These are phyloP conservation scores for Formicarius rufipectus DNA, from an alignment of 2,113 vertebrate species.

Conservation along the genomic window DNA sequence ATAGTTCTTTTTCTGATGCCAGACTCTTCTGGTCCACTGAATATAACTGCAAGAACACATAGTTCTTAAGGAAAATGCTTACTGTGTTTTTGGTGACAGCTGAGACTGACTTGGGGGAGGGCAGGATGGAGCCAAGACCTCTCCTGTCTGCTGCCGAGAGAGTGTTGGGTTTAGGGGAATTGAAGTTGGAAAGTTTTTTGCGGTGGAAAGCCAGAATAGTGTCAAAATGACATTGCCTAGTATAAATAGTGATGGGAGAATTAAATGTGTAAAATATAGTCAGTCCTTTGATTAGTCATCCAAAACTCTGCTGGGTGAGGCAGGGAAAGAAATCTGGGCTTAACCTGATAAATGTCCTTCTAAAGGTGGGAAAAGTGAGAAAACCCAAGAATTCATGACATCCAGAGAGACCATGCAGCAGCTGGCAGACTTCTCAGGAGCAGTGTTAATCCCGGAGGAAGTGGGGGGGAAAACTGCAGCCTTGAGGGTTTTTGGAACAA, in stretches of 20 bases:
- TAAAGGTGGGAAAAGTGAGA: background rate
- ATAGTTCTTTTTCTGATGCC: background rate
- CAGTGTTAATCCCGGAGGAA: background rate
- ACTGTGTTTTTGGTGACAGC: conserved; percentile 52
- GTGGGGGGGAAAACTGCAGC: background rate
- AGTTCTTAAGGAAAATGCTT: conserved; percentile 64
- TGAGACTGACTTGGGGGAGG: conserved; percentile 23
- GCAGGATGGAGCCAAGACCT: background rate
- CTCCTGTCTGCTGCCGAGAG: background rate
- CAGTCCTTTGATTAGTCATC: conserved; percentile 43
- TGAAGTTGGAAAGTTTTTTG: background rate
- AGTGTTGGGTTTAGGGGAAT: background rate
- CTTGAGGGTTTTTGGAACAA: background rate
- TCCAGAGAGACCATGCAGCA: background rate
- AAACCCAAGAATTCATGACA: background rate
- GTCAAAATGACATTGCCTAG: conserved; percentile 51
- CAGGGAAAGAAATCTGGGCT: conserved; percentile 29
- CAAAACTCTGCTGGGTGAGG: conserved; percentile 38
- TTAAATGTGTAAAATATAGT: conserved; percentile 28
- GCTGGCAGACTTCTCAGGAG: background rate
- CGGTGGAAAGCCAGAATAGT: background rate
- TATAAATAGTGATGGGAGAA: conserved; percentile 33
- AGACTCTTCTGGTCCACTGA: conserved; percentile 52
- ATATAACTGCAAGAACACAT: conserved; percentile 31
- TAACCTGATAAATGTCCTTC: conserved; percentile 52